Evolutionary conservation across 2,113 vertebrate genomes (phyloP).

Genomic region (Macquaria ambigua): DNA sequence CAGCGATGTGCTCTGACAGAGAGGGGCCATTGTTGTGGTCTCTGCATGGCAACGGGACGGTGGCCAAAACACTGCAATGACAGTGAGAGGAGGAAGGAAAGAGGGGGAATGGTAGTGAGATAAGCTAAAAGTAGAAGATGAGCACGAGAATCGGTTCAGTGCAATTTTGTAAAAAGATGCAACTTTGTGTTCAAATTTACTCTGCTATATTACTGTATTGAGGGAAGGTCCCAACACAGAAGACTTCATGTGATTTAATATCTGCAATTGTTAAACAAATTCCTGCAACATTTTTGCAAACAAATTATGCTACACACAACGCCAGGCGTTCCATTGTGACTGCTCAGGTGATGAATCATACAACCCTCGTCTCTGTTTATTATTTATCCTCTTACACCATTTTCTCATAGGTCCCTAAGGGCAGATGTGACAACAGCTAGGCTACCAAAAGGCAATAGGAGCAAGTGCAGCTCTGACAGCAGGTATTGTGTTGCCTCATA

Average conservation of each 20-base stretch:
- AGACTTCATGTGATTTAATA: not conserved
- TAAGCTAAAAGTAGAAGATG: slow-evolving; percentile 35
- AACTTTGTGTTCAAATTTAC: too few relatives aligned
- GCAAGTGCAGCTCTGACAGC: slow-evolving; percentile 14
- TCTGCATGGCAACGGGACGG: slow-evolving; percentile 74
- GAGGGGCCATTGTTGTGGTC: slow-evolving; percentile 78
- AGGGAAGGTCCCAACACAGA: not conserved
- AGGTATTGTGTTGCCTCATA: slow-evolving; percentile 25
- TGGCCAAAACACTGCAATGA: slow-evolving; percentile 76
- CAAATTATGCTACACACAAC: slow-evolving; percentile 11
- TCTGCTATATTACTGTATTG: not conserved
- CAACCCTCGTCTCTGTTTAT: not conserved
- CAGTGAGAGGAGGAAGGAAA: slow-evolving; percentile 46
- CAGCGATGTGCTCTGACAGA: slow-evolving; percentile 69
- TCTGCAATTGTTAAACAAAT: not conserved
- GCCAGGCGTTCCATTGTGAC: not conserved
- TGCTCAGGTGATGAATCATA: not conserved
- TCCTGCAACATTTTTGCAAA: not conserved
- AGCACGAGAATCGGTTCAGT: slow-evolving; percentile 20
- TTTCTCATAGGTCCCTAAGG: slow-evolving; percentile 15
- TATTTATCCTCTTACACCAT: slow-evolving; percentile 7
- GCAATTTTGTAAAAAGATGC: slow-evolving; percentile 1
- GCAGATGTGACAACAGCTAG: slow-evolving; percentile 8
- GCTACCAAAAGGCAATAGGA: slow-evolving; percentile 1
- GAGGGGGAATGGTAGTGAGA: slow-evolving; percentile 37